Percentiles rank a stretch among this genome's conserved stretches.
These are phyloP conservation scores for Podarcis lilfordi DNA, from an alignment of 2,797 vertebrate genomes.

Conservation along the genomic window DNA sequence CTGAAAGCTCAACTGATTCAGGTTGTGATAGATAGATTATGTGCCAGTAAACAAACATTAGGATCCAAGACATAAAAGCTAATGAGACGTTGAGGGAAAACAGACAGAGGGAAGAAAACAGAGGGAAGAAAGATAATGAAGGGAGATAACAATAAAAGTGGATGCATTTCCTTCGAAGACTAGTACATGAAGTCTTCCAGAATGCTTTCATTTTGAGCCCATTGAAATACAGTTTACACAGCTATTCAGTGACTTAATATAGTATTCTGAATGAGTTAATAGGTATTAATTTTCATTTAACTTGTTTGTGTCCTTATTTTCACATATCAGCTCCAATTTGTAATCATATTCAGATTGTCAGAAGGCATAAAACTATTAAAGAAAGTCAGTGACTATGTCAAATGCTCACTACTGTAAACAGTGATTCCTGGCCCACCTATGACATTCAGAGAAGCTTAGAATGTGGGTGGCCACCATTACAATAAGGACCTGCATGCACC, in stretches of 20 bases:
- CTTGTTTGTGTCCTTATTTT: background rate
- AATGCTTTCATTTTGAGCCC: background rate
- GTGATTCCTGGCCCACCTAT: background rate
- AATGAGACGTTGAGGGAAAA: background rate
- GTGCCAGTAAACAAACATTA: conserved; percentile 4
- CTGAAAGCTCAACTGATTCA: background rate
- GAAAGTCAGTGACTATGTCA: background rate
- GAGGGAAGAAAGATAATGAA: background rate
- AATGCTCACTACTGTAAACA: background rate
- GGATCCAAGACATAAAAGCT: conserved; percentile 2
- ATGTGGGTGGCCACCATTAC: background rate
- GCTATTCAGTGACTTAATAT: background rate
- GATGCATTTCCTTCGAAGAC: background rate
- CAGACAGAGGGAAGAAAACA: background rate
- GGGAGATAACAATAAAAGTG: background rate
- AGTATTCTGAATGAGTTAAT: background rate
- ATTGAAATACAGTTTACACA: background rate
- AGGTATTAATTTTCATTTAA: background rate
- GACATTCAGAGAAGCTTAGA: background rate
- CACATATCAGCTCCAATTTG: background rate
- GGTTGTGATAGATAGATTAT: background rate
- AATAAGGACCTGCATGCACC: background rate
- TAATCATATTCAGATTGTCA: background rate
- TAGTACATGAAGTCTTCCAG: background rate
- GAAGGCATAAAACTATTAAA: background rate